Evolutionary conservation across 2,113 vertebrate genomes (phyloP).

Genomic region (Takifugu bimaculatus): DNA sequence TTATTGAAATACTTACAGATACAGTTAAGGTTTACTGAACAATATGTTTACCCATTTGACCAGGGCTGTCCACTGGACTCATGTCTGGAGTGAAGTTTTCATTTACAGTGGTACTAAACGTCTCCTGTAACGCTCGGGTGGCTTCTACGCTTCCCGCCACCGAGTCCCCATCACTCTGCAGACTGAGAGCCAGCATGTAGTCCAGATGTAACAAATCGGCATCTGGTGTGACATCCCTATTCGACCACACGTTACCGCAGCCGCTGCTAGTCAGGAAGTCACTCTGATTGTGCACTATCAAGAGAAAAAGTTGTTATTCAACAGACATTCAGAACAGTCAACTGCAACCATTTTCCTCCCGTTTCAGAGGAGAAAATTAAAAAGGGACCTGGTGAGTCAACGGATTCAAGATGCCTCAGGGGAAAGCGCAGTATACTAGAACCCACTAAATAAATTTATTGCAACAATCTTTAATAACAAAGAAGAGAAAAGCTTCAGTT

Average conservation of each 20-base stretch:
- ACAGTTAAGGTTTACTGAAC: not conserved
- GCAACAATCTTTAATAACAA: too few species aligned
- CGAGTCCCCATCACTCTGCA: constrained; percentile 78
- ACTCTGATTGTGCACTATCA: constrained; percentile 60
- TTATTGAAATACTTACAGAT: not conserved
- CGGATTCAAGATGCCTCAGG: too few species aligned
- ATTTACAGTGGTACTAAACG: too few species aligned
- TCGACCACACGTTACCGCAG: constrained; percentile 59
- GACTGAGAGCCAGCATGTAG: constrained; percentile 87
- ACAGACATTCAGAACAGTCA: not conserved
- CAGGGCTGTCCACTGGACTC: constrained; percentile 32
- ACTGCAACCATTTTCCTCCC: not conserved
- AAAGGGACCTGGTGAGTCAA: too few species aligned
- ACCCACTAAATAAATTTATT: too few species aligned
- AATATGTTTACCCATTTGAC: constrained; percentile 51
- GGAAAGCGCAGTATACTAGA: too few species aligned
- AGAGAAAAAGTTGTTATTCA: not conserved
- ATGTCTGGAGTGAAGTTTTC: constrained; percentile 30
- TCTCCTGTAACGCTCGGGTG: constrained; percentile 2
- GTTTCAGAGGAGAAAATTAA: not conserved
- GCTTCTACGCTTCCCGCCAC: constrained; percentile 53
- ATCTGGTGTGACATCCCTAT: constrained; percentile 35
- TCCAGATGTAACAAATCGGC: constrained; percentile 80
- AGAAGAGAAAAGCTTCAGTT: too few species aligned
- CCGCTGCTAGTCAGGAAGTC: constrained; percentile 46